Percentiles rank a stretch among this genome's conserved stretches.
These are phyloP conservation scores for Nesoenas mayeri DNA, from an alignment of 2,113 vertebrate species.

Conservation along the genomic window DNA sequence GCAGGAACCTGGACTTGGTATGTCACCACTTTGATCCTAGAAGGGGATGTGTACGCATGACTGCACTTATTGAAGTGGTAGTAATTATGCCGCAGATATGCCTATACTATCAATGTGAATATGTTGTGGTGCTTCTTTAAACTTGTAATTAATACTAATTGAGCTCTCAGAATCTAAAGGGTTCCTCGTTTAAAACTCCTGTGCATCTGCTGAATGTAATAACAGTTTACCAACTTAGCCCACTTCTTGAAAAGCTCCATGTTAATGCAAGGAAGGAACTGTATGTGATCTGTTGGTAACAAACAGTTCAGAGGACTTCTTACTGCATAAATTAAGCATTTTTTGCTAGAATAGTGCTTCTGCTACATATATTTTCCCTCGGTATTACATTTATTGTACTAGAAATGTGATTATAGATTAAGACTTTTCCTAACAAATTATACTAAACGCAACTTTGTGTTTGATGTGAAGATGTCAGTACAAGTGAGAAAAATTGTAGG, in stretches of 20 bases:
- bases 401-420: background rate
- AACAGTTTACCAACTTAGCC: background rate
- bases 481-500: background rate
- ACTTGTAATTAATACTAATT: slow-evolving; percentile 62
- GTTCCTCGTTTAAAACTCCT: background rate
- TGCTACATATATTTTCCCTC: background rate
- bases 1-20: background rate
- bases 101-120: slow-evolving; percentile 33
- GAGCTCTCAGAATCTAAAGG: background rate
- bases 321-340: background rate
- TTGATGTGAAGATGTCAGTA: background rate
- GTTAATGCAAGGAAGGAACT: background rate
- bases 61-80: slow-evolving; percentile 30
- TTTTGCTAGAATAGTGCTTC: background rate
- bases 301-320: background rate
- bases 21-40: slow-evolving; percentile 5
- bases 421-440: background rate
- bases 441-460: background rate
- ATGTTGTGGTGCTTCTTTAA: slow-evolving; percentile 41
- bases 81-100: slow-evolving; percentile 49
- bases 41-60: background rate
- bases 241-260: background rate
- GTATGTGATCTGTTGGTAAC: background rate
- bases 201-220: background rate
- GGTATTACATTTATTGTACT: background rate